These are phyloP conservation scores for Chymomyza amoena DNA, from an alignment of 2,888 invertebrate genomes.

Conservation along the genomic window DNA sequence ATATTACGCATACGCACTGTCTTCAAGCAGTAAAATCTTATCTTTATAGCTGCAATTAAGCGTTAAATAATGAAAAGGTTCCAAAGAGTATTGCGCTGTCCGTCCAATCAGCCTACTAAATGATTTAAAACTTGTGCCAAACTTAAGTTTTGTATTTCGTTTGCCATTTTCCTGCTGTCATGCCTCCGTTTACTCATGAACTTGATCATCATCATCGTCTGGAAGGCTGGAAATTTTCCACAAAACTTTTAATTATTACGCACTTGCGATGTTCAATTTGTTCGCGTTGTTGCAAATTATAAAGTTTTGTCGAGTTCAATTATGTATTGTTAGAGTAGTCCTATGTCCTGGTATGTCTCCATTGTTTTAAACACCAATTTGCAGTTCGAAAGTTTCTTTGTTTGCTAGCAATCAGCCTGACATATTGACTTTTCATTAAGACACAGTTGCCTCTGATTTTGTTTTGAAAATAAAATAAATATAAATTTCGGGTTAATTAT, in stretches of 20 bases:
- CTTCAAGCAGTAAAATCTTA: neutral
- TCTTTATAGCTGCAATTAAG: slow-evolving; percentile 5
- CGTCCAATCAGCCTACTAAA: slow-evolving; percentile 24
- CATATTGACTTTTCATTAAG: too few relatives aligned
- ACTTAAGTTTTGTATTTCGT: slow-evolving; percentile 30
- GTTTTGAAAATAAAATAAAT: neutral
- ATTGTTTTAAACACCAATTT: slow-evolving; percentile 13
- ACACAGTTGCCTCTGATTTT: too few relatives aligned
- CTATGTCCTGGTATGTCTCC: neutral
- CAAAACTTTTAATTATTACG: slow-evolving; percentile 63
- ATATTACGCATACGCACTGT: slow-evolving; percentile 33
- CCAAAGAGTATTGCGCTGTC: neutral
- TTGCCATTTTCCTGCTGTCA: too few relatives aligned
- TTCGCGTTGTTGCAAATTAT: slow-evolving; percentile 60
- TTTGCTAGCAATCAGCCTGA: neutral
- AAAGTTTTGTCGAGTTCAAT: slow-evolving; percentile 62
- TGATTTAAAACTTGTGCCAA: slow-evolving; percentile 53
- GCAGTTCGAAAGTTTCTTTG: neutral
- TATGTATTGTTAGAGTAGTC: slow-evolving; percentile 33
- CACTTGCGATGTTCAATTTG: slow-evolving; percentile 63
- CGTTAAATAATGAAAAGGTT: neutral
- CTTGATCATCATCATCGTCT: neutral
- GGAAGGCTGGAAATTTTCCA: slow-evolving; percentile 18
- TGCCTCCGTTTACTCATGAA: too few relatives aligned
- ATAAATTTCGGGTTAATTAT: slow-evolving; percentile 16